phyloP scores from a whole-genome alignment of 2,888 invertebrate genomes.

The Vandiemenella viatica region DNA sequence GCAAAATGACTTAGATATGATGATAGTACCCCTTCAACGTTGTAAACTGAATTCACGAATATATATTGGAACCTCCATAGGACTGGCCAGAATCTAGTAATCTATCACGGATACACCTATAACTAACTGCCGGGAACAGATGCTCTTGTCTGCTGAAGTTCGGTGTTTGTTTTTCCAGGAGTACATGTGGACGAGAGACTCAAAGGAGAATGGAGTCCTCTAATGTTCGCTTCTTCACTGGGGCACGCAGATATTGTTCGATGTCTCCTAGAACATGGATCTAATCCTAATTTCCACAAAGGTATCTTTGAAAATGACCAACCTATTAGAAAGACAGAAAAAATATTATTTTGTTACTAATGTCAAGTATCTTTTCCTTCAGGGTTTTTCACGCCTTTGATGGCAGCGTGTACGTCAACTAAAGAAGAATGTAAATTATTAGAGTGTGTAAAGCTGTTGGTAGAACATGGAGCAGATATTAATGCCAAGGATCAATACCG shows the following conservation, averaged over 20 bases:
- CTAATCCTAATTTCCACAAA: background rate
- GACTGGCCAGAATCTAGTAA: too few species aligned
- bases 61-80: too few species aligned
- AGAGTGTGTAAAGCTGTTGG: background rate
- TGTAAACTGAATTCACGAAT: too few species aligned
- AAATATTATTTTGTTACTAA: too few species aligned
- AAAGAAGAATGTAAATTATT: background rate
- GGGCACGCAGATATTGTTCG: background rate
- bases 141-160: too few species aligned
- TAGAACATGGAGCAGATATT: background rate
- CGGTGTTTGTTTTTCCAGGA: too few species aligned
- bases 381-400: background rate
- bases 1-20: too few species aligned
- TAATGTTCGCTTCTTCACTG: background rate
- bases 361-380: too few species aligned
- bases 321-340: too few species aligned
- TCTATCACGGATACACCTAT: too few species aligned
- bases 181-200: background rate
- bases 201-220: background rate
- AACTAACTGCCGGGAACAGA: too few species aligned
- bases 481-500: background rate
- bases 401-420: background rate
- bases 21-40: too few species aligned
- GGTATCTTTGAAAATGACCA: background rate
- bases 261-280: background rate